Evolutionary conservation across 1,140 invertebrate species (phyloP), one percentile per base, ranked within the genome.

Genomic region (Eciton burchellii): DNA sequence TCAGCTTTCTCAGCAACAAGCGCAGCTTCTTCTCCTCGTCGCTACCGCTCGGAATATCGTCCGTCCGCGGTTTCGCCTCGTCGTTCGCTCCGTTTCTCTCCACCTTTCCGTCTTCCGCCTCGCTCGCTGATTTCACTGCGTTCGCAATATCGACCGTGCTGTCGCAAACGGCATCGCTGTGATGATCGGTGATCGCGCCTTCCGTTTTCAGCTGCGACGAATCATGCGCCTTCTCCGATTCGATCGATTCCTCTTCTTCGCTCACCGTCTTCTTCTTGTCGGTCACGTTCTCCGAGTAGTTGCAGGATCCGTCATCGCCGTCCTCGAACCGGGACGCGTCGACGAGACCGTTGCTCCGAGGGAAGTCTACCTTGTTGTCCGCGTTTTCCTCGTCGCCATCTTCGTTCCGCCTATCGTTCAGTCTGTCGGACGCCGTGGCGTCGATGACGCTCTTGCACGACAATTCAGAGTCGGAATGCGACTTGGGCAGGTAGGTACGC

Each of bases 381-480:
- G 57, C 12, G 0, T 52, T 43, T 11, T 14, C 14, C 5, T 29
- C 1, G 14, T 56, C 35, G 0, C 43, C 19, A 0, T 57, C 16
- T 9, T 54, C 65, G 0, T 65, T 29, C 14, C 35, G 24, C 3
- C 29, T 73, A n/a, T n/a, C n/a, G n/a, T 16, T 14, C 11, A 84
- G 16, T 12, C 68, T 26, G 8, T 11, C 24, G 14, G 35, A 41
- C 16, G 65, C 68, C 12, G 35, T 6, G 43, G 29, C 12, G 4
- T 6, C 29, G 0, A 71, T 29, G 3, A 71, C 24, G 3, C 68
- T 76, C 4, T 86, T 66, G 5, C 14, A 45, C 0, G 81, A 81
- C 14, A 93, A 76, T 43, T 91, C 90, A 0, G 92, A 92, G 41
- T 93, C 92, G 5, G 92, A 93, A 68, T 90, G 88, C 4, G 92